Evolutionary conservation across 2,113 vertebrate species (phyloP).

Genomic region (Heliornis fulica): DNA sequence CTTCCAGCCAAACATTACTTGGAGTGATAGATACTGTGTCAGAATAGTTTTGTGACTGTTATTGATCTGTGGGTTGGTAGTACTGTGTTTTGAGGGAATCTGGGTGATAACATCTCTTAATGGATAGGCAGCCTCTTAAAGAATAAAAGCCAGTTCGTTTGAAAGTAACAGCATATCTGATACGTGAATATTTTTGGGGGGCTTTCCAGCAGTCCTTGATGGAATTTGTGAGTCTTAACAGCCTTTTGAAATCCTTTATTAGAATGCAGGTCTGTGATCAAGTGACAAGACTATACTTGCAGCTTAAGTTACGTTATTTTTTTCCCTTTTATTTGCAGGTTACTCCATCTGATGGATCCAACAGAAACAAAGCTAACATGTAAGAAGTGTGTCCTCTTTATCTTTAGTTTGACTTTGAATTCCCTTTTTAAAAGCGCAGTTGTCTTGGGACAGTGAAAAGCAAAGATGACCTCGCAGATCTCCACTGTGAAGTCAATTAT

Average conservation of each 20-base stretch:
- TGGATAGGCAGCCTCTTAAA: neutral
- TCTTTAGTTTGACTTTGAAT: neutral
- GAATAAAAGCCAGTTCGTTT: neutral
- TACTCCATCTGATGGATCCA: neutral
- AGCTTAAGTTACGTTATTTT: neutral
- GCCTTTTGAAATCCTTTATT: neutral
- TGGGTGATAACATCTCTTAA: neutral
- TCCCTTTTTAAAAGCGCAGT: neutral
- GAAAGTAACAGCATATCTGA: neutral
- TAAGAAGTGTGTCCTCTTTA: neutral
- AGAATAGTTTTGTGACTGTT: neutral
- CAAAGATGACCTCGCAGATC: neutral
- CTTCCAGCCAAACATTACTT: neutral
- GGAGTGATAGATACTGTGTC: neutral
- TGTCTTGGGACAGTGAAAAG: neutral
- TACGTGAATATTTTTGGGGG: neutral
- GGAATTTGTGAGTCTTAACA: neutral
- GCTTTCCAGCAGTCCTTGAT: neutral
- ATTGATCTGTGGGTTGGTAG: neutral
- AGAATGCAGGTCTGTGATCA: neutral
- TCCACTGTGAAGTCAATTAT: neutral
- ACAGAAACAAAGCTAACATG: neutral
- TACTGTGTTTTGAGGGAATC: fast-evolving
- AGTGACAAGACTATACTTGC: neutral
- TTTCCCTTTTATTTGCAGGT: neutral